These are phyloP conservation scores for Xylota segnis DNA, from an alignment of 2,888 invertebrate species.

Conservation along the genomic window DNA sequence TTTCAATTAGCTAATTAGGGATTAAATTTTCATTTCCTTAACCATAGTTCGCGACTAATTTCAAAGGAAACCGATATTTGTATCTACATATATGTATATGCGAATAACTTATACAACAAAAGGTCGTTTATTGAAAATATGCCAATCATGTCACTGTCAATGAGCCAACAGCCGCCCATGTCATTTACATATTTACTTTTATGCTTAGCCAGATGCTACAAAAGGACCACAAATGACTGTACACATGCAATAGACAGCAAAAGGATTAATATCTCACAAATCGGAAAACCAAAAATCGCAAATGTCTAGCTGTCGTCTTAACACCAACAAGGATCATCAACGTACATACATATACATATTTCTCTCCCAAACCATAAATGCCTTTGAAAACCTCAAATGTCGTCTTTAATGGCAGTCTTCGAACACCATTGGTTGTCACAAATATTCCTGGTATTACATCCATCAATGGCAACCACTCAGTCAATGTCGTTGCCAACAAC, in stretches of 20 bases:
- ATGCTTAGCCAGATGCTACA: not conserved
- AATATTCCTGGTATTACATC: not conserved
- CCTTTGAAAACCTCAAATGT: not conserved
- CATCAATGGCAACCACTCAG: not conserved
- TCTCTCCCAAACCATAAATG: too few species aligned
- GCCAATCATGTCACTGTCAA: conserved; percentile 19
- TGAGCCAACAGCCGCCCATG: not conserved
- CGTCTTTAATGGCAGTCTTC: not conserved
- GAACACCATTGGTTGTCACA: not conserved
- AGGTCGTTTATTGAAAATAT: conserved; percentile 13
- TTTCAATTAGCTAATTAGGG: not conserved
- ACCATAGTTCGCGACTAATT: not conserved
- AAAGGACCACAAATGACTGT: not conserved
- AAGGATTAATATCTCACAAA: not conserved
- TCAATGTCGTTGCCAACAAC: not conserved
- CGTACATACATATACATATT: not conserved
- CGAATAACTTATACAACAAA: not conserved
- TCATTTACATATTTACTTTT: not conserved
- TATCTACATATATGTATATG: too few species aligned
- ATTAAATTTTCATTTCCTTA: not conserved
- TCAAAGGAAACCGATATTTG: not conserved
- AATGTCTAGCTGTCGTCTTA: not conserved
- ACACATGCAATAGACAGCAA: not conserved
- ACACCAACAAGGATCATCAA: not conserved
- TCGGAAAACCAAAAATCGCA: not conserved